A percentile compares a stretch with the other conserved stretches of the same genome.
Conservation (phyloP, 64 coral and sea anemone genomes). For the Cladopsammia gracilis region DNA sequence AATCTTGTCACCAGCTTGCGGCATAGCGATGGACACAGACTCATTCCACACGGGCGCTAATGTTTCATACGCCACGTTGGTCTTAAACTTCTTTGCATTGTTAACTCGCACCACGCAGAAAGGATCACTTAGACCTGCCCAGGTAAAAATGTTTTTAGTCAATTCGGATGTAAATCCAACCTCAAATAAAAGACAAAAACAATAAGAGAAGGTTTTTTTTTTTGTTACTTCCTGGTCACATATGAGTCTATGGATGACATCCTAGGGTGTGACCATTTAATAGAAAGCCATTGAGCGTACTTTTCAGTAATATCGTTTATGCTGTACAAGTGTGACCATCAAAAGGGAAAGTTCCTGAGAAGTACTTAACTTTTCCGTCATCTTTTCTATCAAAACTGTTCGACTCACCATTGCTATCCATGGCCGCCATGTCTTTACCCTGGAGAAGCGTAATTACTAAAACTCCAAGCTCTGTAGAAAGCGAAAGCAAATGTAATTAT, state of each 20-base stretch:
- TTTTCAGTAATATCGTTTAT: no score
- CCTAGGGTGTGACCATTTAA: no score
- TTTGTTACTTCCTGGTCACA: no score
- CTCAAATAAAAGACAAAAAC: no score
- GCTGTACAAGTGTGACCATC: no score
- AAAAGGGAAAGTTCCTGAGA: no score
- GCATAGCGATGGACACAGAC: slow-evolving; percentile 92
- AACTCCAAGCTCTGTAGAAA: slow-evolving; percentile 75
- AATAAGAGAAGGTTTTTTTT: no score
- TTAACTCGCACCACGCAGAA: slow-evolving; percentile 91
- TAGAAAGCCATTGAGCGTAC: no score
- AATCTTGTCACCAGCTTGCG: slow-evolving; percentile 78
- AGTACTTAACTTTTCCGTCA: no score
- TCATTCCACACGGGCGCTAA: slow-evolving; percentile 90
- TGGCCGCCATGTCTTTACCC: slow-evolving; percentile 80
- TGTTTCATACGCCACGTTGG: slow-evolving; percentile 89
- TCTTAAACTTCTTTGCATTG: slow-evolving; percentile 91
- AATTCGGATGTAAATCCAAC: no score
- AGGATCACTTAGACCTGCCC: slow-evolving; percentile 83
- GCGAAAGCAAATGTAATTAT: neutral
- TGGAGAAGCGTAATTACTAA: slow-evolving; percentile 79
- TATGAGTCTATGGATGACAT: no score
- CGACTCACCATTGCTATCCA: slow-evolving; percentile 86
- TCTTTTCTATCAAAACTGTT: neutral
- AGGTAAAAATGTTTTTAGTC: neutral